Evolutionary conservation across 2,888 invertebrate species (phyloP), one percentile per base, ranked within the genome.

Genomic region (Kryphioiulus occultus): DNA sequence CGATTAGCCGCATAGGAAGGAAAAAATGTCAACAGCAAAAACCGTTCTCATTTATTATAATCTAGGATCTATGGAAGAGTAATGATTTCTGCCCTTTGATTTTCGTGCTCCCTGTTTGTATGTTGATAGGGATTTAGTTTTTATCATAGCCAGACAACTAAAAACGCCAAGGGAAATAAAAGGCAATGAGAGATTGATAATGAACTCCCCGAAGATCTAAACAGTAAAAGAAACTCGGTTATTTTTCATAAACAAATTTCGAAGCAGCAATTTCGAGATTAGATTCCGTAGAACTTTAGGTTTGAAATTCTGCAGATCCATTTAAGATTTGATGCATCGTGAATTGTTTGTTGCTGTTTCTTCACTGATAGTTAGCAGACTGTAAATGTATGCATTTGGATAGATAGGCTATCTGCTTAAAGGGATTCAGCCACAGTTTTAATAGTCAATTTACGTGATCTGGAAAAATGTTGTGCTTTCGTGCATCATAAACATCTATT

Each of bases 21-120:
- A 32, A 68, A 68, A 68, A 35, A 84, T 84, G 35, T 42, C 19
- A 84, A 35, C 35, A 22, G 84, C 0, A 68, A 84, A 84, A 84
- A 84, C 35, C 17, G 30, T n/a, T 39, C 84, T 84, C 84, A 35
- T 84, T 84, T 84, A 84, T 84, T 84, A 84, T 35, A 35, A 68
- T 84, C 42, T 84, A n/a, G 12, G 42, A 84, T 84, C 84, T 84
- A 84, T 84, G 42, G 84, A 84, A 35, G 84, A 84, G 35, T 84
- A 84, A 84, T 84, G 84, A 84, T 84, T 84, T 84, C 35, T 84
- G 42, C 84, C 10, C 42, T 84, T 84, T 26, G 35, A 84, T 68
- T 68, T 26, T 26, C 22, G 0, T 68, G 68, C 68, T 68, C 26
- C 68, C 68, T 68, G 68, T 68, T 68, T 68, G 12, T 68, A 26